Percentiles rank a stretch among this genome's conserved stretches.
phyloP scores from a whole-genome alignment of 2,888 invertebrate species.

The Dynastes maya region DNA sequence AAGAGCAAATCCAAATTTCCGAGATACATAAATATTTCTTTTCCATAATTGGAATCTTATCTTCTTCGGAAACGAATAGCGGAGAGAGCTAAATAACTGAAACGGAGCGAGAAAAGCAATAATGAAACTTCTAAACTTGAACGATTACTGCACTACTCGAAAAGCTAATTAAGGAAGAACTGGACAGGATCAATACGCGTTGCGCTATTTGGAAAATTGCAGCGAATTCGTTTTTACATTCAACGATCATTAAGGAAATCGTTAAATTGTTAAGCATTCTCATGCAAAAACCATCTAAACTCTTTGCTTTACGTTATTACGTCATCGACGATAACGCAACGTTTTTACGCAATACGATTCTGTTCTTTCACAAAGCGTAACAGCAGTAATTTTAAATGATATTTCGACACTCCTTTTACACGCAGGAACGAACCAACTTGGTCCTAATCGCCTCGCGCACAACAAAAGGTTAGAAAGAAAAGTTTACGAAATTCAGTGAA shows the following conservation, averaged over 20 bases:
- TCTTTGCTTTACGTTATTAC: slow-evolving; percentile 16
- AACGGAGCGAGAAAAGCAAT: slow-evolving; percentile 30
- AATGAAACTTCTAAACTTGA: slow-evolving; percentile 39
- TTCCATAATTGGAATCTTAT: slow-evolving; percentile 44
- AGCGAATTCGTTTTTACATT: not conserved
- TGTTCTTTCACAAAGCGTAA: slow-evolving; percentile 8
- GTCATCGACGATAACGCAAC: slow-evolving; percentile 30
- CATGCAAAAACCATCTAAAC: slow-evolving; percentile 22
- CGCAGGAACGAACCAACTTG: slow-evolving; percentile 17
- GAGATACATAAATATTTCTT: slow-evolving; percentile 39
- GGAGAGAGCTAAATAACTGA: slow-evolving; percentile 1
- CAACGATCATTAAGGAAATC: not conserved
- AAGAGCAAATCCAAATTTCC: slow-evolving; percentile 29
- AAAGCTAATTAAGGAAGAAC: slow-evolving; percentile 28
- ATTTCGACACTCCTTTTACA: slow-evolving; percentile 39
- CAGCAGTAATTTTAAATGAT: slow-evolving; percentile 25
- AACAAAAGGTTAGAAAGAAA: slow-evolving; percentile 30
- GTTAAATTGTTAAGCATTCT: not conserved
- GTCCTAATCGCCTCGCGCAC: slow-evolving; percentile 5
- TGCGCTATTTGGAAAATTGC: slow-evolving; percentile 18
- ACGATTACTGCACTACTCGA: slow-evolving; percentile 31
- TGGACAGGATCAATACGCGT: slow-evolving; percentile 22
- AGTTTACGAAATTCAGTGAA: slow-evolving; percentile 18
- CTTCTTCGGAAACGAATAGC: slow-evolving; percentile 39
- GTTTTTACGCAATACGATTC: slow-evolving; percentile 9